These are phyloP conservation scores for Hylyphantes graminicola DNA, from an alignment of 1,140 invertebrate species.

Conservation along the genomic window DNA sequence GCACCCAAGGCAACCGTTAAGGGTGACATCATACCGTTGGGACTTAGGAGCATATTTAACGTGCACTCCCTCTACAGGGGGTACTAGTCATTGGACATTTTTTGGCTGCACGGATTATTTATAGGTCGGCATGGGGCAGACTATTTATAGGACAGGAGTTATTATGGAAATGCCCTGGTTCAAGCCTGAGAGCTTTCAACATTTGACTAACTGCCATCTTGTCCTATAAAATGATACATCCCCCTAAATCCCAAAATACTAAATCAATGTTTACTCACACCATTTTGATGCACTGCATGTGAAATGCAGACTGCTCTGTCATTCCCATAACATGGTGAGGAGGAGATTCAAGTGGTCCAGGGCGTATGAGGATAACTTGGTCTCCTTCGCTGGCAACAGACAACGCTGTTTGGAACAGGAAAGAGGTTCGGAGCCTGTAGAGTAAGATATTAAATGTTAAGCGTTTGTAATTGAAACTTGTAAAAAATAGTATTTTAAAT, in stretches of 20 bases:
- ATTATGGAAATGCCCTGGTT: no score
- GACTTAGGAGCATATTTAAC: no score
- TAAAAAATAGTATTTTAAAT: no score
- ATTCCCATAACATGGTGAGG: conserved; percentile 14
- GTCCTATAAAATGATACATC: background rate
- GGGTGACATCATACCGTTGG: no score
- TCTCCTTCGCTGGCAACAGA: conserved; percentile 26
- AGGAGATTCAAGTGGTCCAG: background rate
- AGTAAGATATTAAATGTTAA: background rate
- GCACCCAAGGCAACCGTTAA: no score
- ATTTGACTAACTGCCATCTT: no score
- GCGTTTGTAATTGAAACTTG: no score
- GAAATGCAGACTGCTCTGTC: background rate
- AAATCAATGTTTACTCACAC: conserved; percentile 12
- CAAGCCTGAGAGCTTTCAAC: no score
- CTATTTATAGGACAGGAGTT: background rate
- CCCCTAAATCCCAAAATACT: background rate
- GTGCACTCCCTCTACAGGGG: no score
- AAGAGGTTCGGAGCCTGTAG: conserved; percentile 17
- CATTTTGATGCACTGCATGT: conserved; percentile 28
- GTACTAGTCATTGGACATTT: no score
- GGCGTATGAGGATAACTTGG: conserved; percentile 33
- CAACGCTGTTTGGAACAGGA: conserved; percentile 40
- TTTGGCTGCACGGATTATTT: no score
- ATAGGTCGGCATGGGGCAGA: background rate